Conservation (phyloP, 2,888 invertebrate species). For the Trachelus tabidus region DNA sequence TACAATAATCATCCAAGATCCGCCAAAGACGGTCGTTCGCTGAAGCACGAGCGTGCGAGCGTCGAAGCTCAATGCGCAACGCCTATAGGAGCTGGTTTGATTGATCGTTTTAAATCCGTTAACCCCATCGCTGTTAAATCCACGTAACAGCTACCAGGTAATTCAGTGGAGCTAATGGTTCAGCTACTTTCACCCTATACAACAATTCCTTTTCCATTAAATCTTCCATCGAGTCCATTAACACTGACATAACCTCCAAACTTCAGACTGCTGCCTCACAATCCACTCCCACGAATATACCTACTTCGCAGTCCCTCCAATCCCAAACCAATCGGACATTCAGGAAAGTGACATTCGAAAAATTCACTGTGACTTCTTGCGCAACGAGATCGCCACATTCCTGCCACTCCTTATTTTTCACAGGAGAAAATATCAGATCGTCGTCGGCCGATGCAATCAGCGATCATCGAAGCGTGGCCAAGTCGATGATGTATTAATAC, state of each 20-base stretch:
- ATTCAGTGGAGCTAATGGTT: background rate
- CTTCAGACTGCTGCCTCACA: background rate
- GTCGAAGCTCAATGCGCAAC: background rate
- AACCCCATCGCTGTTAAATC: background rate
- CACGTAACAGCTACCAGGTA: background rate
- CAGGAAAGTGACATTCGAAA: background rate
- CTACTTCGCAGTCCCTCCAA: background rate
- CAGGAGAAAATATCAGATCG: background rate
- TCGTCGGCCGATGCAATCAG: slow-evolving; percentile 46
- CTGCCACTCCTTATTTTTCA: background rate
- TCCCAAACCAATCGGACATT: background rate
- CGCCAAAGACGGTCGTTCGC: slow-evolving; percentile 18
- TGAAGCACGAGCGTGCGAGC: slow-evolving; percentile 13
- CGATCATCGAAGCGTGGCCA: slow-evolving; percentile 49
- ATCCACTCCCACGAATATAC: background rate
- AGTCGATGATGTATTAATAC: slow-evolving; percentile 60
- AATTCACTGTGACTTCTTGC: background rate
- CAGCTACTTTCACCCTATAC: background rate
- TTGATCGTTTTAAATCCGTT: background rate
- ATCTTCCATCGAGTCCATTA: background rate
- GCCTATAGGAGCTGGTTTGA: background rate
- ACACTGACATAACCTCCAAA: background rate
- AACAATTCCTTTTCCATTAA: background rate
- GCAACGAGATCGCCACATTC: background rate
- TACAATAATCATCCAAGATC: slow-evolving; percentile 24